Base-by-base conservation (phyloP, 2,888 invertebrate species). In the Ypsolopha sequella region DNA sequence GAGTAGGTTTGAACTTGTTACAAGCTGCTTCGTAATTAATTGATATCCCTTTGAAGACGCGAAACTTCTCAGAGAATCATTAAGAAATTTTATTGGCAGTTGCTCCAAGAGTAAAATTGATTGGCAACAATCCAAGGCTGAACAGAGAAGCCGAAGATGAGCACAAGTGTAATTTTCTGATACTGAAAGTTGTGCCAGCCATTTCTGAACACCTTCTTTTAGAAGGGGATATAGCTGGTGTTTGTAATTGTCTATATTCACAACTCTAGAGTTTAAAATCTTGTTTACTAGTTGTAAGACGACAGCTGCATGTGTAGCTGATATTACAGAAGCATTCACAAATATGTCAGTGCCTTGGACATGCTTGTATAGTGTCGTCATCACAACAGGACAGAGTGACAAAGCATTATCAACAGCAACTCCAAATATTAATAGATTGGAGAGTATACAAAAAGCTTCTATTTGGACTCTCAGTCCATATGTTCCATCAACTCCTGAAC, bases 401-500 rank as follows among this genome's bases (percentile, higher is more conserved):
- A 72, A 63, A 43, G 88, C 77, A 56, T 84, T 68, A 44, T 89
- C 81, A 41, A 77, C 59, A 1, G 82, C 84, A 41, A 90, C 63
- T 35, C 80, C 84, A 64, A 89, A 90, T 58, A 84, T 74, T 6
- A 91, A 57, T 33, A 91, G 72, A 53, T 89, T 84, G 36, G 88
- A 80, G 70, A 90, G 86, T 39, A 90, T 75, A 64, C 89, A 86
- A 54, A 90, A 87, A 43, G 88, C 80, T 79, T 92, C 92, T 34
- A 89, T 90, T 73, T 92, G 92, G 54, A 92, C 69, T 56, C 78
- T 80, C 47, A 90, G 64, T 3, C 89, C 88, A 64, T 85, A 86
- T 9, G 80, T 79, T 51, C 88, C 85, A 54, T 80, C 76, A 1
- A 87, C 80, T 55, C 70, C 73, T 54, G 89, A 88, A 58, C 78